Conservation (phyloP, 2,797 vertebrate genomes). For the Eidolon dupreanum region DNA sequence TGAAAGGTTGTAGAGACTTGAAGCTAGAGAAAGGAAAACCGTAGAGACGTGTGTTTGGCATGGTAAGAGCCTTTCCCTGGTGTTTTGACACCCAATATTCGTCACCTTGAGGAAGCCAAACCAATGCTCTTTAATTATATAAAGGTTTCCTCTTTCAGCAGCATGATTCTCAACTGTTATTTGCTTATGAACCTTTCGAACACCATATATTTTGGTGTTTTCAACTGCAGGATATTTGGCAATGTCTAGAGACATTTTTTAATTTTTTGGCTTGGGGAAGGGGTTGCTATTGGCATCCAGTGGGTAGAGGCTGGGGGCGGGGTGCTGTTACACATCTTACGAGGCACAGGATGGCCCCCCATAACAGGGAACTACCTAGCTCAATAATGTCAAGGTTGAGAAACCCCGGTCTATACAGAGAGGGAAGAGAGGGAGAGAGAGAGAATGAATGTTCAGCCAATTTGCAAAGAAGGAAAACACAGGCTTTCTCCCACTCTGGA, state of each 20-base stretch:
- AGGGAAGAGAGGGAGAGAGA: not conserved
- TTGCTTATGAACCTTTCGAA: constrained; percentile 44
- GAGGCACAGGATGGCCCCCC: fast-evolving
- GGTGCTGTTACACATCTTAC: fast-evolving
- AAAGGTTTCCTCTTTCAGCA: constrained; percentile 47
- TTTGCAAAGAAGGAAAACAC: not conserved
- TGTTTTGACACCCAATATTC: not conserved
- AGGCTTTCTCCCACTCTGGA: not conserved
- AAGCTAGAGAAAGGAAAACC: not conserved
- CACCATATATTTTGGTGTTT: not conserved
- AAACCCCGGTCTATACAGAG: not conserved
- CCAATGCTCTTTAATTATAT: constrained; percentile 58
- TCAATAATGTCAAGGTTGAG: not conserved
- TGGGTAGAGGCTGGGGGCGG: not conserved
- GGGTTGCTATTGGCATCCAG: too few species aligned
- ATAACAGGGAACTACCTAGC: not conserved
- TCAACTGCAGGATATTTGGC: not conserved
- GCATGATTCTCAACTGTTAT: constrained; percentile 24
- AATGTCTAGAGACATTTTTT: not conserved
- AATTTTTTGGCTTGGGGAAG: not conserved
- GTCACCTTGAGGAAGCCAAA: constrained; percentile 3
- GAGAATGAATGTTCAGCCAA: not conserved
- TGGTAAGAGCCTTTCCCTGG: not conserved
- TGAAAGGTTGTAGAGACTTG: not conserved
- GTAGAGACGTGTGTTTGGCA: not conserved